A percentile compares a stretch with the other conserved stretches of the same genome.
Conservation (phyloP, 2,113 vertebrate genomes). For the Mesembrinibis cayennensis region DNA sequence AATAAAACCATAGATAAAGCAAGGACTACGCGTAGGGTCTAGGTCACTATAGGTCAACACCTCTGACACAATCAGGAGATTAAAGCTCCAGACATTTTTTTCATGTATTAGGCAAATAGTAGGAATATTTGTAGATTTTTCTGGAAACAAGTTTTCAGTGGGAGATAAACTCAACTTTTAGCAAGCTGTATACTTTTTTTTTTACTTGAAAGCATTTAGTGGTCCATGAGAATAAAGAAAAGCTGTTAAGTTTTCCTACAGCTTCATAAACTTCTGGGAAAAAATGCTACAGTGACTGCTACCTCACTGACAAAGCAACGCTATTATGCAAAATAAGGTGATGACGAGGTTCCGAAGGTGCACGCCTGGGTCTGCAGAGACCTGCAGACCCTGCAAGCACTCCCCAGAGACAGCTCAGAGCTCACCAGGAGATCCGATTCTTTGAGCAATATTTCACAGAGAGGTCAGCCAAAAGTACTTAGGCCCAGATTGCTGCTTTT, state of each 20-base stretch:
- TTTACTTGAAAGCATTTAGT: background rate
- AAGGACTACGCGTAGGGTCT: background rate
- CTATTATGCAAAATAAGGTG: background rate
- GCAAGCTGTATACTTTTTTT: fast-evolving
- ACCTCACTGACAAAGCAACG: background rate
- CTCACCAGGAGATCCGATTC: fast-evolving
- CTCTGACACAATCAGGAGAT: background rate
- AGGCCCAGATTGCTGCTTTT: background rate
- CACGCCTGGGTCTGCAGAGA: background rate
- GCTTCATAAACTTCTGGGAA: background rate
- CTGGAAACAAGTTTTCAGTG: background rate
- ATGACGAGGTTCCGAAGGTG: background rate
- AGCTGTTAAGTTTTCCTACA: background rate
- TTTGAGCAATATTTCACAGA: background rate
- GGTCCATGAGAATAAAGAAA: background rate
- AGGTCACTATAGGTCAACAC: background rate
- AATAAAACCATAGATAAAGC: background rate
- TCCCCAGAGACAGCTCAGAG: background rate
- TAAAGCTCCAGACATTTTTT: background rate
- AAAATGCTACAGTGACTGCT: background rate
- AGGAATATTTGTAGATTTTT: background rate
- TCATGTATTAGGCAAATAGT: background rate
- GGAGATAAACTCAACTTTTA: background rate
- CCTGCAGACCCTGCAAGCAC: background rate
- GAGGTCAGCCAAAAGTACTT: background rate